Evolutionary conservation across 1,140 invertebrate genomes (phyloP).

Genomic region (Sycophila sp.): DNA sequence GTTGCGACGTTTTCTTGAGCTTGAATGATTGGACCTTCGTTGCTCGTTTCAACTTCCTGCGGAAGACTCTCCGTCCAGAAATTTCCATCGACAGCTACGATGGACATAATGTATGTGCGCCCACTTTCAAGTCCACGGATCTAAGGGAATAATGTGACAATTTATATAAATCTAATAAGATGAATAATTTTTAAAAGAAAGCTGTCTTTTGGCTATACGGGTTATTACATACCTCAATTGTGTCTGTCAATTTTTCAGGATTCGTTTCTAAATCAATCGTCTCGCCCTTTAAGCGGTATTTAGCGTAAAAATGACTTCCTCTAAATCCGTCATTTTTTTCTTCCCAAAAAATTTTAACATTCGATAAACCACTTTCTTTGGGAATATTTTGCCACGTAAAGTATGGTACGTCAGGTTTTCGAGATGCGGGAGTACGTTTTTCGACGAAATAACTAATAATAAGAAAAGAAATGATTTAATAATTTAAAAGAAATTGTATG

Average conservation of each 20-base stretch:
- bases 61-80: conserved; percentile 76
- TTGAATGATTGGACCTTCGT: conserved; percentile 71
- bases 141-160: too few relatives aligned
- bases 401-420: conserved; percentile 78
- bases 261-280: conserved; percentile 71
- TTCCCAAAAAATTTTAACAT: conserved; percentile 83
- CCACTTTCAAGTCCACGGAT: conserved; percentile 84
- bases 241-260: conserved; percentile 79
- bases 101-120: conserved; percentile 87
- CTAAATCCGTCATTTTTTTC: conserved; percentile 81
- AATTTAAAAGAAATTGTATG: background rate
- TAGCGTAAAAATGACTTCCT: conserved; percentile 86
- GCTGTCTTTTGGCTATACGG: conserved; percentile 48
- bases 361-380: conserved; percentile 78
- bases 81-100: conserved; percentile 87
- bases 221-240: conserved; percentile 76
- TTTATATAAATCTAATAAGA: too few relatives aligned
- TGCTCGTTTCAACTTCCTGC: conserved; percentile 83
- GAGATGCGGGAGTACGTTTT: conserved; percentile 74
- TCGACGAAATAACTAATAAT: conserved; percentile 86
- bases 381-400: conserved; percentile 78
- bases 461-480: too few relatives aligned
- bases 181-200: too few relatives aligned
- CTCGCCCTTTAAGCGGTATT: conserved; percentile 82
- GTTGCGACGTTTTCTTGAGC: conserved; percentile 83